A percentile compares a stretch with the other conserved stretches of the same genome.
These are phyloP conservation scores for Salarias fasciatus DNA, from an alignment of 2,797 vertebrate species.

Conservation along the genomic window DNA sequence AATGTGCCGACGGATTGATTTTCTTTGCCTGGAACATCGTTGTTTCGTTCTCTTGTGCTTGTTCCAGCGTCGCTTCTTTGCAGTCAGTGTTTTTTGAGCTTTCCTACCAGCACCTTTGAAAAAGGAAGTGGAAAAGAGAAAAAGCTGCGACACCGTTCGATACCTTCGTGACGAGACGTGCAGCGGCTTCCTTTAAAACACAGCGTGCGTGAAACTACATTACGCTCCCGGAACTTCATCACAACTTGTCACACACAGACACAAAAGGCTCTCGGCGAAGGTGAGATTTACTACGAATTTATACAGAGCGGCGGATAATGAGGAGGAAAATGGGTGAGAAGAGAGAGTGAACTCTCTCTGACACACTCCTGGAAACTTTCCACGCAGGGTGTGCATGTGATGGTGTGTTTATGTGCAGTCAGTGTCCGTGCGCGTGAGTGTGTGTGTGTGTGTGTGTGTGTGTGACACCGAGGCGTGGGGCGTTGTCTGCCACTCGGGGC, in stretches of 20 bases:
- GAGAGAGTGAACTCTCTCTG: conserved; percentile 18
- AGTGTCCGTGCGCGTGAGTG: conserved; percentile 16
- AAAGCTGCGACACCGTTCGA: neutral
- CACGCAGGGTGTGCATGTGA: conserved; percentile 24
- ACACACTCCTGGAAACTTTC: no score
- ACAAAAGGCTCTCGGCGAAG: conserved; percentile 5
- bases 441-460: conserved; percentile 16
- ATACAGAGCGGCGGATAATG: conserved; percentile 35
- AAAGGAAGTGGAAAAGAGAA: neutral
- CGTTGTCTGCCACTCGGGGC: conserved; percentile 72
- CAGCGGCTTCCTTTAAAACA: neutral
- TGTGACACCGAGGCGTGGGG: conserved; percentile 54
- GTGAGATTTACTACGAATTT: conserved; percentile 34
- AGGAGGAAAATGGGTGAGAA: conserved; percentile 41
- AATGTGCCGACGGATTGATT: no score
- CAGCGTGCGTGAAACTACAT: conserved; percentile 1
- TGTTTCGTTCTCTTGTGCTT: no score
- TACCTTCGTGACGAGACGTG: neutral
- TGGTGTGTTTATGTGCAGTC: conserved; percentile 9
- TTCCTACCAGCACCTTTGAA: no score
- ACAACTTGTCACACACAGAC: conserved; percentile 1
- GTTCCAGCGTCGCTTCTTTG: no score
- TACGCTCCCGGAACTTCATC: conserved; percentile 7
- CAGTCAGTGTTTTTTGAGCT: no score
- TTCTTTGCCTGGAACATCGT: no score